These are phyloP conservation scores for Sialis fuliginosa DNA, from an alignment of 2,888 invertebrate species.

Conservation along the genomic window DNA sequence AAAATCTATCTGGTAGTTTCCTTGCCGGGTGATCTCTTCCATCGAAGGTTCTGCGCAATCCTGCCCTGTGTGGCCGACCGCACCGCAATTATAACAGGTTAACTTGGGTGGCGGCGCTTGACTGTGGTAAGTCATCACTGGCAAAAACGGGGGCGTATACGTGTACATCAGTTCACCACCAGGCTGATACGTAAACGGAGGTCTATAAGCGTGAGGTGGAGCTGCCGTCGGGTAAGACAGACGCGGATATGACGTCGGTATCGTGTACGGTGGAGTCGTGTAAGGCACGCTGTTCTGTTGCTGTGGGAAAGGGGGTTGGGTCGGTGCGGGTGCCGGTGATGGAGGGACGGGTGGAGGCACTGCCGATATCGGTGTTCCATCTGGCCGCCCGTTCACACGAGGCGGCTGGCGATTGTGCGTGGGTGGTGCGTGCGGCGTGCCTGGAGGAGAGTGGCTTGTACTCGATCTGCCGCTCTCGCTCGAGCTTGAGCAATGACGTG, in stretches of 20 bases:
- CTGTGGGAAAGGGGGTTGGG: conserved; percentile 9
- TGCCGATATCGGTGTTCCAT: conserved; percentile 22
- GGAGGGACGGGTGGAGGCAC: conserved; percentile 26
- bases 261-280: conserved; percentile 20
- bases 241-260: conserved; percentile 19
- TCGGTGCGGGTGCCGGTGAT: conserved; percentile 17
- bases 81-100: conserved; percentile 88
- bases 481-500: conserved; percentile 31
- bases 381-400: conserved; percentile 16
- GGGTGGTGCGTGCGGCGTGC: conserved; percentile 33
- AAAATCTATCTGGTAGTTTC: conserved; percentile 50
- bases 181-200: conserved; percentile 28
- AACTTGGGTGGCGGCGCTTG: conserved; percentile 39
- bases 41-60: conserved; percentile 85
- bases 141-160: conserved; percentile 21
- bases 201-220: conserved; percentile 20
- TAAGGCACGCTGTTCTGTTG: conserved; percentile 9
- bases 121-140: conserved; percentile 22
- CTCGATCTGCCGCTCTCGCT: conserved; percentile 31
- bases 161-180: conserved; percentile 32
- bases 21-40: conserved; percentile 73
- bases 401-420: background rate
- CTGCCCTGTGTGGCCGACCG: conserved; percentile 59
- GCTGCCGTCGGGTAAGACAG: conserved; percentile 17
- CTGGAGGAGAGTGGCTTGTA: conserved; percentile 34